These are phyloP conservation scores for Brachypterus glaber DNA, from an alignment of 2,888 invertebrate genomes.

Conservation along the genomic window DNA sequence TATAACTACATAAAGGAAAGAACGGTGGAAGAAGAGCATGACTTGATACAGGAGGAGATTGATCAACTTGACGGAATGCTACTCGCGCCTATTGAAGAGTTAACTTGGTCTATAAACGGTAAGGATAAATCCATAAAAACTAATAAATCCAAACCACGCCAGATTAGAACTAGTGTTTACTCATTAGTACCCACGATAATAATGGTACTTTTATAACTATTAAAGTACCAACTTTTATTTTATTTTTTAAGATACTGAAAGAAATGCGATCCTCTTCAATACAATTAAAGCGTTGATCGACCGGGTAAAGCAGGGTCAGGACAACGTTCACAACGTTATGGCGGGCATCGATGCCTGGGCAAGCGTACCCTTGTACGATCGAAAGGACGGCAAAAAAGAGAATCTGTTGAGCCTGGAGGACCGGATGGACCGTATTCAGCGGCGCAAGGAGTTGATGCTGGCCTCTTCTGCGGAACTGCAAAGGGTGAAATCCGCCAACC, in stretches of 20 bases:
- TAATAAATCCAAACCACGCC: too few species aligned
- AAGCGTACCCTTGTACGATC: slow-evolving; percentile 60
- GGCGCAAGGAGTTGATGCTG: slow-evolving; percentile 44
- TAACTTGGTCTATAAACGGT: slow-evolving; percentile 80
- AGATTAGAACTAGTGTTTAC: too few species aligned
- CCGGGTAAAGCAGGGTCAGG: slow-evolving; percentile 57
- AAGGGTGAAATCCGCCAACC: slow-evolving; percentile 53
- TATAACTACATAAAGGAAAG: slow-evolving; percentile 71
- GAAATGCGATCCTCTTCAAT: slow-evolving; percentile 55
- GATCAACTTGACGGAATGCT: slow-evolving; percentile 62
- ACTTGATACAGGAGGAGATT: slow-evolving; percentile 67
- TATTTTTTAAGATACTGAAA: slow-evolving; percentile 46
- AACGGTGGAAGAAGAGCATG: slow-evolving; percentile 68
- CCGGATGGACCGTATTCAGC: slow-evolving; percentile 44
- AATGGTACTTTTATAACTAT: too few species aligned
- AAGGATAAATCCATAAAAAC: too few species aligned
- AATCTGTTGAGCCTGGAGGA: slow-evolving; percentile 49
- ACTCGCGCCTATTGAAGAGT: slow-evolving; percentile 54
- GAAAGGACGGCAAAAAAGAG: slow-evolving; percentile 57
- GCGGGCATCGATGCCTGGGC: slow-evolving; percentile 61
- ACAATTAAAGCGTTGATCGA: slow-evolving; percentile 63
- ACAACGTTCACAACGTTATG: slow-evolving; percentile 51
- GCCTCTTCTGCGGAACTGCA: slow-evolving; percentile 49
- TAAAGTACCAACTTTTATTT: too few species aligned
- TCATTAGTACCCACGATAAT: too few species aligned